Percentiles rank a stretch among this genome's conserved stretches.
phyloP scores from a whole-genome alignment of 53 echinoderm and acorn worm genomes.

The Holothuria leucospilota region DNA sequence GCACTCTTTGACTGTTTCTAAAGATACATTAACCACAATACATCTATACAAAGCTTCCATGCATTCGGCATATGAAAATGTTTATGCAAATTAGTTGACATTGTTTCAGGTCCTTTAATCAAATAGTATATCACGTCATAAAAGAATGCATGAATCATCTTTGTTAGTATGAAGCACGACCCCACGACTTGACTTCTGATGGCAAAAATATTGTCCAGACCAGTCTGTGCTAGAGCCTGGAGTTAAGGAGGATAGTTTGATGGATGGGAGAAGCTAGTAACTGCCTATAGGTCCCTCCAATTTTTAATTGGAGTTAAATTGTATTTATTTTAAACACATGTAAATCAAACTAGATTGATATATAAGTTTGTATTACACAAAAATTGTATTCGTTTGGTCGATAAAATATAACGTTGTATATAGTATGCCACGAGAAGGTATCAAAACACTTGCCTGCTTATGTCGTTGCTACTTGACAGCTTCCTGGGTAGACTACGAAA shows the following conservation, averaged over 20 bases:
- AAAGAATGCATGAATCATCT: slow-evolving; percentile 11
- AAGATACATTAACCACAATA: no score
- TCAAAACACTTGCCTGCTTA: no score
- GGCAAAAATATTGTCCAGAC: slow-evolving; percentile 21
- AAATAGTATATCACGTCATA: slow-evolving; percentile 19
- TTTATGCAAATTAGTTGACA: slow-evolving; percentile 13
- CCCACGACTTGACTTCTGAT: neutral
- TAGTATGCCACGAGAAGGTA: no score
- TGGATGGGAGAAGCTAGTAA: neutral
- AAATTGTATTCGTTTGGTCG: no score
- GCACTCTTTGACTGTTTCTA: no score
- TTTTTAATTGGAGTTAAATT: slow-evolving; percentile 36
- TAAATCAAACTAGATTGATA: slow-evolving; percentile 29
- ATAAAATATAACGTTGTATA: no score
- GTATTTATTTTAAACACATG: slow-evolving; percentile 42
- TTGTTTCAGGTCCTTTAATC: slow-evolving; percentile 1
- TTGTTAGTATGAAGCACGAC: neutral
- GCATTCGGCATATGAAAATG: neutral
- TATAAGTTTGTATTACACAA: slow-evolving; percentile 1
- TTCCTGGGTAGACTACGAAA: no score
- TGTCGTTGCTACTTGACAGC: no score
- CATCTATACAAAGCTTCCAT: neutral
- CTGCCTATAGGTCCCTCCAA: neutral
- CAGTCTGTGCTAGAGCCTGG: neutral
- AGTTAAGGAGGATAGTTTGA: slow-evolving; percentile 11